phyloP scores from a whole-genome alignment of 2,113 vertebrate species.

The Anguilla rostrata region DNA sequence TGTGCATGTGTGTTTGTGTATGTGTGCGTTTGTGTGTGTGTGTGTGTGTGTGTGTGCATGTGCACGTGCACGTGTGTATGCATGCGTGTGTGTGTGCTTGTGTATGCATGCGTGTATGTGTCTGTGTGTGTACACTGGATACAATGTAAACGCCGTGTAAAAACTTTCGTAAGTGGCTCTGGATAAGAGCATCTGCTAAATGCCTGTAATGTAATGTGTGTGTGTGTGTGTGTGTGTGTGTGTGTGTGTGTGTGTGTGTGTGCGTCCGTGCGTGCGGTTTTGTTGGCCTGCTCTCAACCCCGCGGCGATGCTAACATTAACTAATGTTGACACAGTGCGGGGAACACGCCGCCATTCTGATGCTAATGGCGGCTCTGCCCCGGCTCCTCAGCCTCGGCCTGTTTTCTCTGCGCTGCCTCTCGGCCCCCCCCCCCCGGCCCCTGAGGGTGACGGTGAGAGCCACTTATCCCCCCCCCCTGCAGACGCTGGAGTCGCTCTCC shows the following conservation, averaged over 20 bases:
- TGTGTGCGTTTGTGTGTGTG: too few species aligned
- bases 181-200: too few species aligned
- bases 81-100: not conserved
- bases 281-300: not conserved
- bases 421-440: not conserved
- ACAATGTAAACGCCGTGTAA: too few species aligned
- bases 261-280: not conserved
- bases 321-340: slow-evolving; percentile 11
- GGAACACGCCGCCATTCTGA: not conserved
- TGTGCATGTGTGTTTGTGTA: too few species aligned
- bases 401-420: not conserved
- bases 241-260: not conserved
- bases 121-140: too few species aligned
- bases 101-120: too few species aligned
- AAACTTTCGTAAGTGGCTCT: too few species aligned
- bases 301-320: not conserved
- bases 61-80: not conserved
- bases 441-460: not conserved
- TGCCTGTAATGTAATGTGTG: too few species aligned
- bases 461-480: not conserved
- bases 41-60: not conserved
- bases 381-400: not conserved
- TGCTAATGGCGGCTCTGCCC: not conserved
- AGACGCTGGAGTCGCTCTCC: not conserved
- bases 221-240: not conserved